phyloP scores from a whole-genome alignment of 2,888 invertebrate genomes.

The Campaea margaritaria region DNA sequence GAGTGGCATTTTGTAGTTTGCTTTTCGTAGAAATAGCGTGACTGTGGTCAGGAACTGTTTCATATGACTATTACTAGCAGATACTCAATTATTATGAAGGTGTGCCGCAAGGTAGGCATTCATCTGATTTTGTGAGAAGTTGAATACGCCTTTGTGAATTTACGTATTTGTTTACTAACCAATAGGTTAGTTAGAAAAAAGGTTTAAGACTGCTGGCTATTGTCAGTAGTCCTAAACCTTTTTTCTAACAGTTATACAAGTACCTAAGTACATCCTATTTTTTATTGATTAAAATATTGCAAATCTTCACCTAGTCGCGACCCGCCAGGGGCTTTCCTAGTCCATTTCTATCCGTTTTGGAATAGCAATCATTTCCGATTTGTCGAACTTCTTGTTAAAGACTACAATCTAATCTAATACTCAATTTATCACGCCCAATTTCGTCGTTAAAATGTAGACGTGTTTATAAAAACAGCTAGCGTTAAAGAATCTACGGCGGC shows the following conservation, averaged over 20 bases:
- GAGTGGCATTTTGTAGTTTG: slow-evolving; percentile 26
- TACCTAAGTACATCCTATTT: too few species aligned
- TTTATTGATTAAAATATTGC: neutral
- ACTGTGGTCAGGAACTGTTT: slow-evolving; percentile 9
- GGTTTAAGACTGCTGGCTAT: too few species aligned
- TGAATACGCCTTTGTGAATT: neutral
- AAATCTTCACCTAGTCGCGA: neutral
- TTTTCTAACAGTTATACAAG: too few species aligned
- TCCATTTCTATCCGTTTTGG: slow-evolving; percentile 5
- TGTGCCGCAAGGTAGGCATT: slow-evolving; percentile 7
- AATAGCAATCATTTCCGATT: slow-evolving; percentile 25
- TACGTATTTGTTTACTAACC: too few species aligned
- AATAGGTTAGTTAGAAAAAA: too few species aligned
- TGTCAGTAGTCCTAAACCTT: too few species aligned
- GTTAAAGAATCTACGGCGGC: slow-evolving; percentile 46
- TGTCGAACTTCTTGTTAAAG: slow-evolving; percentile 42
- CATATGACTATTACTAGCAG: slow-evolving; percentile 8
- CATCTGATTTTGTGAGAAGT: slow-evolving; percentile 3
- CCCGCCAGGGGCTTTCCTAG: slow-evolving; percentile 4
- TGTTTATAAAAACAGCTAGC: slow-evolving; percentile 29
- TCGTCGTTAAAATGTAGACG: slow-evolving; percentile 30
- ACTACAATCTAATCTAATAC: slow-evolving; percentile 30
- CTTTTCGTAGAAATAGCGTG: slow-evolving; percentile 12
- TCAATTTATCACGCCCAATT: slow-evolving; percentile 39
- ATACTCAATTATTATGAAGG: slow-evolving; percentile 3